A percentile compares a stretch with the other conserved stretches of the same genome.
Conservation (phyloP, 2,888 invertebrate genomes). For the Drosophila trichaetosa region DNA sequence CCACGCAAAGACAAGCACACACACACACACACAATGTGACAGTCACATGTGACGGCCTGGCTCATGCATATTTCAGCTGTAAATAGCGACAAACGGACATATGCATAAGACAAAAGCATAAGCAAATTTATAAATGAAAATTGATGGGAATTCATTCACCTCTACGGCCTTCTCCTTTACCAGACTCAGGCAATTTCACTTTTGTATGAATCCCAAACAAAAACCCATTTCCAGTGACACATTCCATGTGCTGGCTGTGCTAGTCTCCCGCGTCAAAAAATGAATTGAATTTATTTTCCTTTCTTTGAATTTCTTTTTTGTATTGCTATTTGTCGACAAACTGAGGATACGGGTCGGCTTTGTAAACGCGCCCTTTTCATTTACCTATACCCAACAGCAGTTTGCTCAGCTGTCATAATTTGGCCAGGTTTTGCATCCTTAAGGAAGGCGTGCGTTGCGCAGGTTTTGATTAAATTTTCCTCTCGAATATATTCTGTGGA, state of each 20-base stretch:
- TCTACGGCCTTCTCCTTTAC: neutral
- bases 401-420: conserved; percentile 50
- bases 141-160: conserved; percentile 54
- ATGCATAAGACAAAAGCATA: conserved; percentile 66
- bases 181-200: conserved; percentile 25
- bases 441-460: neutral
- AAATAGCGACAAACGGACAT: conserved; percentile 50
- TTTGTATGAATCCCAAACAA: conserved; percentile 23
- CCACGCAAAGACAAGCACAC: conserved; percentile 8
- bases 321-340: conserved; percentile 35
- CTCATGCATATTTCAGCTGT: conserved; percentile 56
- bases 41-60: conserved; percentile 2
- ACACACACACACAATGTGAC: conserved; percentile 1
- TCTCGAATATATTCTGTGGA: conserved; percentile 43
- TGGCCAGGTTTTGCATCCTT: conserved; percentile 21
- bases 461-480: conserved; percentile 75
- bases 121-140: conserved; percentile 76
- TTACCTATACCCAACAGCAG: neutral
- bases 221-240: conserved; percentile 41
- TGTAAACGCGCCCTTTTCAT: conserved; percentile 34
- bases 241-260: conserved; percentile 35
- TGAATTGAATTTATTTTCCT: conserved; percentile 53
- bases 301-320: neutral
- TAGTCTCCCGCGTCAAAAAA: conserved; percentile 48
- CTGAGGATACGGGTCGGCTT: conserved; percentile 35